Evolutionary conservation across 2,888 invertebrate genomes (phyloP).

Genomic region (Cephus rjabovi): DNA sequence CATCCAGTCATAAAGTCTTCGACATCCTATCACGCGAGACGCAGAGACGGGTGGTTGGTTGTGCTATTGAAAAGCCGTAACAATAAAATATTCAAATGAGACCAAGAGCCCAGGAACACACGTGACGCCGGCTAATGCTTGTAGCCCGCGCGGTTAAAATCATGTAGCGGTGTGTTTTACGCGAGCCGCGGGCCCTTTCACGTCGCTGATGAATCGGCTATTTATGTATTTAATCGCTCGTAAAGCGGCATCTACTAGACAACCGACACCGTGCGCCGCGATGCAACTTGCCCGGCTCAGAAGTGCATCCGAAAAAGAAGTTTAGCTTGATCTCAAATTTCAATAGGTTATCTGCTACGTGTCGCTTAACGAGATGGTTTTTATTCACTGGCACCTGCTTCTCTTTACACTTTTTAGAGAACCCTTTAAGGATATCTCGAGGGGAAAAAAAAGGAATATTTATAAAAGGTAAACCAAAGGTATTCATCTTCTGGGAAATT

Average conservation of each 20-base stretch:
- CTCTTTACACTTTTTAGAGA: background rate
- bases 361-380: background rate
- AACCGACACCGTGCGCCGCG: slow-evolving; percentile 15
- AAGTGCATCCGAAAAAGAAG: background rate
- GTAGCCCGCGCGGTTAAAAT: slow-evolving; percentile 35
- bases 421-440: background rate
- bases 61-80: slow-evolving; percentile 40
- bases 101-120: slow-evolving; percentile 7
- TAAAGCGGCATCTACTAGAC: slow-evolving; percentile 45
- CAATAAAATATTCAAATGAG: slow-evolving; percentile 52
- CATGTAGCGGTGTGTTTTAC: slow-evolving; percentile 40
- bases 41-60: slow-evolving; percentile 14
- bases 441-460: background rate
- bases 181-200: slow-evolving; percentile 20
- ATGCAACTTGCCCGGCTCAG: background rate
- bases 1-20: slow-evolving; percentile 35
- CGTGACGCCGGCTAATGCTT: slow-evolving; percentile 20
- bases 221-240: slow-evolving; percentile 56
- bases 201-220: slow-evolving; percentile 44
- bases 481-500: background rate
- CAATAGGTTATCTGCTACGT: background rate
- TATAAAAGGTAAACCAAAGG: background rate
- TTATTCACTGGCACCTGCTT: background rate
- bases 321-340: slow-evolving; percentile 3
- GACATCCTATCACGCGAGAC: slow-evolving; percentile 32